Conservation (phyloP, 53 echinoderm and acorn worm genomes). For the Actinopyga echinites region DNA sequence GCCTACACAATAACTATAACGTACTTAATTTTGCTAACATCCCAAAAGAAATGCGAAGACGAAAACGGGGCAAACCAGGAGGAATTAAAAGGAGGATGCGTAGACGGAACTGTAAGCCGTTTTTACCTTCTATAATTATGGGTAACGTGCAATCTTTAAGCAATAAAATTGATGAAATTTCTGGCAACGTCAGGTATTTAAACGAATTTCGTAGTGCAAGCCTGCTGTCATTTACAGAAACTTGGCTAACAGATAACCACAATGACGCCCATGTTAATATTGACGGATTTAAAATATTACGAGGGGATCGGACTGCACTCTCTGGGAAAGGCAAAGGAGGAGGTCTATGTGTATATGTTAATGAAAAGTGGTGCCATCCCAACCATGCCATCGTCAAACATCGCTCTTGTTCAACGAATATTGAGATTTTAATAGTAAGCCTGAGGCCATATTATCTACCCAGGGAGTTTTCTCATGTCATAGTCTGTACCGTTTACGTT, state of each 20-base stretch:
- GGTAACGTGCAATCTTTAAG: too few species aligned
- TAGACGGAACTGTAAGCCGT: neutral
- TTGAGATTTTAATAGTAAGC: neutral
- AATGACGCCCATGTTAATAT: constrained; percentile 1
- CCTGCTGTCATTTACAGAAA: constrained; percentile 6
- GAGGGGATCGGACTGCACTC: constrained; percentile 29
- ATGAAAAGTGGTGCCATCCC: too few species aligned
- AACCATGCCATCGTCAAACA: neutral
- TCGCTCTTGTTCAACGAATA: neutral
- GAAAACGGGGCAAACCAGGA: constrained; percentile 23
- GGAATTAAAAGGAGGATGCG: neutral
- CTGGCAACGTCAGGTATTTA: constrained; percentile 1
- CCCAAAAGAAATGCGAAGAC: neutral
- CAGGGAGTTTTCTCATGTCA: neutral
- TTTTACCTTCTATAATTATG: neutral
- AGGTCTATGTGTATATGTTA: neutral
- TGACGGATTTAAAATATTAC: constrained; percentile 29
- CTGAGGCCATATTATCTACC: neutral
- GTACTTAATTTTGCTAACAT: neutral
- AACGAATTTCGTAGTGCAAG: neutral
- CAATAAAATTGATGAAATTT: constrained; percentile 6
- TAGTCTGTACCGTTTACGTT: neutral
- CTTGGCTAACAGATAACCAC: constrained; percentile 26
- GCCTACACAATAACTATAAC: neutral
- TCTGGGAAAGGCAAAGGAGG: constrained; percentile 6